These are phyloP conservation scores for Heterodera carotae DNA, from an alignment of 1,140 invertebrate species.

Conservation along the genomic window DNA sequence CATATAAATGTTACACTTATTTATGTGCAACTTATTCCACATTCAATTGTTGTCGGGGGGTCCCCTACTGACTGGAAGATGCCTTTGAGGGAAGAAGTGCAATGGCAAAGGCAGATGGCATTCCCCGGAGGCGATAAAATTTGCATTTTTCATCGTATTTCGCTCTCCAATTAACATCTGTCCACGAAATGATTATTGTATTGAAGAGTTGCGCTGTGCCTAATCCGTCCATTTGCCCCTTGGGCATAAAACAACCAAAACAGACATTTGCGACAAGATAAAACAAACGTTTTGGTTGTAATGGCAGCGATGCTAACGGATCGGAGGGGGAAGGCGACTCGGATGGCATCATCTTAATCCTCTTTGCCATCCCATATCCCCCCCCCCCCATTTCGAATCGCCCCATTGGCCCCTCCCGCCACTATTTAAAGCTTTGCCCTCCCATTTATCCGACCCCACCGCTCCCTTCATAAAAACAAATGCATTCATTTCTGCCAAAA, in stretches of 20 bases:
- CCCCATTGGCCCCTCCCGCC: background rate
- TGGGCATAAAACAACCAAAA: constrained; percentile 10
- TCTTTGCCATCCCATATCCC: background rate
- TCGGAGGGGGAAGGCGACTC: background rate
- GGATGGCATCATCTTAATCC: background rate
- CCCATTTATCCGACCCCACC: no score
- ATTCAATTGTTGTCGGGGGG: background rate
- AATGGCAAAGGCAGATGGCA: background rate
- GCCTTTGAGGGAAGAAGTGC: no score
- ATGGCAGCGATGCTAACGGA: background rate
- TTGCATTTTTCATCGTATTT: constrained; percentile 14
- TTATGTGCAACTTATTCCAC: background rate
- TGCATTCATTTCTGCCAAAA: no score
- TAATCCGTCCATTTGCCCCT: constrained; percentile 17
- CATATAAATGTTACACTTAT: background rate
- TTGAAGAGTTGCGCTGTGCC: background rate
- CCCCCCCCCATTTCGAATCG: background rate
- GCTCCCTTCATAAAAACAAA: no score
- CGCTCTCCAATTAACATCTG: background rate
- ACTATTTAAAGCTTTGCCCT: background rate
- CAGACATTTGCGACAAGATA: background rate
- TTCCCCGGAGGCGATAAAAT: constrained; percentile 12
- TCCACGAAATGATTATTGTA: background rate
- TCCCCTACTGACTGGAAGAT: background rate
- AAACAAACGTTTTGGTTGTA: background rate